These are phyloP conservation scores for Butorides virescens DNA, from an alignment of 2,113 vertebrate genomes.

Conservation along the genomic window DNA sequence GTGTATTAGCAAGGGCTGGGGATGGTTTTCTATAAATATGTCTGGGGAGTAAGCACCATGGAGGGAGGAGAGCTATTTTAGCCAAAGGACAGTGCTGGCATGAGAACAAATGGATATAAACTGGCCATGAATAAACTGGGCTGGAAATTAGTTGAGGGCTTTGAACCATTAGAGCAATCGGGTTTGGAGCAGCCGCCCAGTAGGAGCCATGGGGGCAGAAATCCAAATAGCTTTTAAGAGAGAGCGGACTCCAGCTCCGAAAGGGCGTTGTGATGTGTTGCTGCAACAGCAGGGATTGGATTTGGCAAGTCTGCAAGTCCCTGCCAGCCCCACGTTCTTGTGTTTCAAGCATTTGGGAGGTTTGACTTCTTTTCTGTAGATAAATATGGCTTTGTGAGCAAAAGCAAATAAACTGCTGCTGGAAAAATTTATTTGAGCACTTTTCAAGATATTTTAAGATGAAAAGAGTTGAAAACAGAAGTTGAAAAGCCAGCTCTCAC, in stretches of 20 bases:
- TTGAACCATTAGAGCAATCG: slow-evolving; percentile 3
- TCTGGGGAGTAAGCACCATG: background rate
- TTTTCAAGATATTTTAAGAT: slow-evolving; percentile 20
- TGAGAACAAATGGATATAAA: slow-evolving; percentile 32
- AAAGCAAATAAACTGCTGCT: slow-evolving; percentile 31
- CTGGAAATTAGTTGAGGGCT: background rate
- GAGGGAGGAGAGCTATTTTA: background rate
- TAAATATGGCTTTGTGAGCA: slow-evolving; percentile 23
- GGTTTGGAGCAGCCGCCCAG: background rate
- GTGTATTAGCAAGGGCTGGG: background rate
- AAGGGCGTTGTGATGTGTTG: background rate
- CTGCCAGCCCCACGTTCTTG: slow-evolving; percentile 3
- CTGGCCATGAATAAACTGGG: background rate
- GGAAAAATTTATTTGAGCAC: background rate
- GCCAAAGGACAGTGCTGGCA: slow-evolving; percentile 22
- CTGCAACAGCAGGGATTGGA: slow-evolving; percentile 19
- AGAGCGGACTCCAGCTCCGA: background rate
- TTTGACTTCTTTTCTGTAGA: background rate
- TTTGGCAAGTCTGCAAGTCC: slow-evolving; percentile 17
- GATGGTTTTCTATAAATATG: background rate
- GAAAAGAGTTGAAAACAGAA: background rate
- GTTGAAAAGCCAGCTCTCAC: background rate
- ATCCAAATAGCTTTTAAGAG: slow-evolving; percentile 38
- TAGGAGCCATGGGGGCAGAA: background rate
- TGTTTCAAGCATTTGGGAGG: slow-evolving; percentile 17